Evolutionary conservation across 1,140 invertebrate genomes (phyloP).

Genomic region (Panagrolaimus sp.): DNA sequence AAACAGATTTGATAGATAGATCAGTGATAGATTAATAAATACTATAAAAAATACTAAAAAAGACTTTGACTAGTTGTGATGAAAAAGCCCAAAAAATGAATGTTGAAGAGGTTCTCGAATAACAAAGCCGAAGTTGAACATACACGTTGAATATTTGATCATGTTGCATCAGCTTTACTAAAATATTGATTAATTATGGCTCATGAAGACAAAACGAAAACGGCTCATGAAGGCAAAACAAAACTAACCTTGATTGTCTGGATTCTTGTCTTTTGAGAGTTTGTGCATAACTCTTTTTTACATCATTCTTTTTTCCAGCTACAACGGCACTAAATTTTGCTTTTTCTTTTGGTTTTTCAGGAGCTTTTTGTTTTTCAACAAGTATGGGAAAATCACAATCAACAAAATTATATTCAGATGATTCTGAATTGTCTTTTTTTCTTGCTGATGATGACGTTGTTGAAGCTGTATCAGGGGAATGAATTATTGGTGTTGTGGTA

Average conservation of each 20-base stretch:
- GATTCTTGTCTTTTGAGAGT: constrained; percentile 17
- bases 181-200: too few species aligned
- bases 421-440: constrained; percentile 11
- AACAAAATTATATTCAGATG: constrained; percentile 25
- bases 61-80: too few species aligned
- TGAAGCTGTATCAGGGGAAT: not conserved
- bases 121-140: too few species aligned
- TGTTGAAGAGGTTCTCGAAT: too few species aligned
- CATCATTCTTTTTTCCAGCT: constrained; percentile 24
- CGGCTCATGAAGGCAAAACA: too few species aligned
- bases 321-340: constrained; percentile 32
- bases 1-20: too few species aligned
- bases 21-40: too few species aligned
- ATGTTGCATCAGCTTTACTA: too few species aligned
- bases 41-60: too few species aligned
- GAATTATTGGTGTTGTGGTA: not conserved
- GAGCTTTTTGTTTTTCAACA: constrained; percentile 13
- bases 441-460: not conserved
- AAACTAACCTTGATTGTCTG: not conserved
- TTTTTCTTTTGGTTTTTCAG: not conserved
- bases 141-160: too few species aligned
- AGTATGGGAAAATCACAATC: constrained; percentile 23
- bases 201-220: too few species aligned
- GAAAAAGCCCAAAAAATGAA: too few species aligned
- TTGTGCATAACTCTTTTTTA: constrained; percentile 29